These are phyloP conservation scores for Homarus americanus DNA, from an alignment of 1,140 invertebrate genomes.

Conservation along the genomic window DNA sequence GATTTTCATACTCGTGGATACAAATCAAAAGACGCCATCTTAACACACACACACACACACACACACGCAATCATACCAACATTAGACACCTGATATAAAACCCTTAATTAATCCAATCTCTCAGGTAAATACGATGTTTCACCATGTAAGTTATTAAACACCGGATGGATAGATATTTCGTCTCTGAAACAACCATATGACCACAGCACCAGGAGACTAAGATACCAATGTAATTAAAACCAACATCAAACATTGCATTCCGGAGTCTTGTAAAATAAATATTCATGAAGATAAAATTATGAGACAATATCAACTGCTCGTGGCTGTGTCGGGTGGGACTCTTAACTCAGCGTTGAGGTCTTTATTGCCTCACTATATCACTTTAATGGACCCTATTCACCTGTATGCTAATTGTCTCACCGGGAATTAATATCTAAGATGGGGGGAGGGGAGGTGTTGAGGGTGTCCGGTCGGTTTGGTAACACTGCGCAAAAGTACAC, in stretches of 20 bases:
- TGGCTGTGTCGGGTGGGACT: not conserved
- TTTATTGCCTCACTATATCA: not conserved
- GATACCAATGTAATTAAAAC: not conserved
- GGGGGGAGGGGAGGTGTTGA: too few relatives aligned
- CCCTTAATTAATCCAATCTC: too few relatives aligned
- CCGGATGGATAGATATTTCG: not conserved
- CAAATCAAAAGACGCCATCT: too few relatives aligned
- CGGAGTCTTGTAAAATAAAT: not conserved
- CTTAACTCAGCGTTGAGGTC: constrained; percentile 14
- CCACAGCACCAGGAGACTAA: not conserved
- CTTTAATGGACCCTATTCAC: constrained; percentile 2
- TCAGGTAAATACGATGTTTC: too few relatives aligned
- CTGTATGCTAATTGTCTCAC: constrained; percentile 12
- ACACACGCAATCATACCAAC: too few relatives aligned
- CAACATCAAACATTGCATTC: not conserved
- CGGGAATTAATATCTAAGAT: not conserved
- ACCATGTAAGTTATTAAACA: not conserved
- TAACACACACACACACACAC: too few relatives aligned
- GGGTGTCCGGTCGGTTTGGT: too few relatives aligned
- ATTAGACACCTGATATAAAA: too few relatives aligned
- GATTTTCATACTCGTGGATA: too few relatives aligned
- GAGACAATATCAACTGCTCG: not conserved
- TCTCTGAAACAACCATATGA: not conserved
- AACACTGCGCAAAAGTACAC: too few relatives aligned
- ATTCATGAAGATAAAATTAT: constrained; percentile 10